Evolutionary conservation across 2,113 vertebrate genomes (phyloP).

Genomic region (Pao palembangensis): DNA sequence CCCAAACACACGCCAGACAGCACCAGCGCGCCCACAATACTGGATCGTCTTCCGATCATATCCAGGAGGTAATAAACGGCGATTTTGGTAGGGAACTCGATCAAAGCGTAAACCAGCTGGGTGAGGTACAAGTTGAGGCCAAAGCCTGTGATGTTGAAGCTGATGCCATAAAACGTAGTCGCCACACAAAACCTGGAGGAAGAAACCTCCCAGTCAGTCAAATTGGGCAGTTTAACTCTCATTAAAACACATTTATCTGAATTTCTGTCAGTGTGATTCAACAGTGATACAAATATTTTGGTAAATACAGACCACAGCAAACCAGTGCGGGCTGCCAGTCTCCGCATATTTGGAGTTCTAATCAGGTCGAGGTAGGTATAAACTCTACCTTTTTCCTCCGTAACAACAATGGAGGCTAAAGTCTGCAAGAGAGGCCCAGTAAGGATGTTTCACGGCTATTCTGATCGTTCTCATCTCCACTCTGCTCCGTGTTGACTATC

Average conservation of each 20-base stretch:
- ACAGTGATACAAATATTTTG: background rate
- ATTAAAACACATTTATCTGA: background rate
- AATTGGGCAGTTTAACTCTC: background rate
- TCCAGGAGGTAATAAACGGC: conserved; percentile 61
- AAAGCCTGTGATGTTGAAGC: conserved; percentile 72
- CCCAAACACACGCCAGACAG: conserved; percentile 62
- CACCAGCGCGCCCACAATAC: conserved; percentile 43
- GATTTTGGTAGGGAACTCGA: conserved; percentile 73
- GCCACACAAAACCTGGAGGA: conserved; percentile 67
- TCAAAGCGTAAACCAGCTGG: conserved; percentile 63
- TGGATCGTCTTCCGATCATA: conserved; percentile 60
- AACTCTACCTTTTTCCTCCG: conserved; percentile 37
- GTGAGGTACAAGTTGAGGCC: conserved; percentile 73
- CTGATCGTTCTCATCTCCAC: background rate
- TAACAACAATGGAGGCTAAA: conserved; percentile 52
- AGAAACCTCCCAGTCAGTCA: background rate
- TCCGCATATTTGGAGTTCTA: conserved; percentile 74
- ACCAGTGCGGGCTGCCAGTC: conserved; percentile 66
- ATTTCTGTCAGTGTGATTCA: too few relatives aligned
- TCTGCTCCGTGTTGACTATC: background rate
- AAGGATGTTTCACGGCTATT: background rate
- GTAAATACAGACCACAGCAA: conserved; percentile 61
- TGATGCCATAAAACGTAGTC: conserved; percentile 69
- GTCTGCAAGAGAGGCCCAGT: conserved; percentile 46
- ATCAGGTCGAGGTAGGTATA: conserved; percentile 75